These are phyloP conservation scores for Amphimedon queenslandica DNA, from an alignment of 37 sponge, comb jelly and placozoan genomes.

Conservation along the genomic window DNA sequence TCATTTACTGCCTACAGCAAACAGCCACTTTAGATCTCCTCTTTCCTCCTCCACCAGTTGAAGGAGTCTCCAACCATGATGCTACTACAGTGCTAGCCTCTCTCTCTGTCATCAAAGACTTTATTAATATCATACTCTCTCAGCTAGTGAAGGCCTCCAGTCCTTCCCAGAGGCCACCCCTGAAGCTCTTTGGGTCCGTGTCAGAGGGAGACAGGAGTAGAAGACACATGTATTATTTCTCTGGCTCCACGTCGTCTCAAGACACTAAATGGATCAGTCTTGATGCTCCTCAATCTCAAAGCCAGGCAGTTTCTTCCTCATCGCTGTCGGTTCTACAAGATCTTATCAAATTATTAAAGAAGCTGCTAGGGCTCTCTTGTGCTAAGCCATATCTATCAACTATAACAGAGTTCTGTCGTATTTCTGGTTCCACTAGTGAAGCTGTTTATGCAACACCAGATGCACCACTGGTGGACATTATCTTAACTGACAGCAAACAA, in stretches of 20 bases:
- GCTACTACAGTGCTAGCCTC: no score
- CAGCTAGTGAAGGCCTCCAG: not conserved
- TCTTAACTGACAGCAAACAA: conserved; percentile 17
- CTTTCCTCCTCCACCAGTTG: no score
- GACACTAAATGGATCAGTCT: conserved; percentile 26
- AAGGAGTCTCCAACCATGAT: no score
- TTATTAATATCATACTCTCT: not conserved
- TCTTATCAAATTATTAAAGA: conserved; percentile 16
- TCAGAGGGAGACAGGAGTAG: conserved; percentile 20
- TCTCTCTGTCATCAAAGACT: not conserved
- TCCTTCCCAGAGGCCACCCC: not conserved
- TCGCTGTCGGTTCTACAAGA: not conserved
- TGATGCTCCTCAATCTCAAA: not conserved
- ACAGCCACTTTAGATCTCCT: no score
- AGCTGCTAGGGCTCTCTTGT: not conserved
- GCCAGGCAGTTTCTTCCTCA: no score
- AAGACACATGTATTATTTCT: conserved; percentile 14
- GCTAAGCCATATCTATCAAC: not conserved
- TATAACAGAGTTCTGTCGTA: not conserved
- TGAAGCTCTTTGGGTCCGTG: conserved; percentile 29
- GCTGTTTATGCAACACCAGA: not conserved
- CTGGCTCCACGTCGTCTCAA: not conserved
- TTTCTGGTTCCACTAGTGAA: not conserved
- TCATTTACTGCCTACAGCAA: no score
- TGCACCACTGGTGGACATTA: conserved; percentile 9